A percentile compares a stretch with the other conserved stretches of the same genome.
phyloP scores from a whole-genome alignment of 2,113 vertebrate species.

The Redunca redunca region DNA sequence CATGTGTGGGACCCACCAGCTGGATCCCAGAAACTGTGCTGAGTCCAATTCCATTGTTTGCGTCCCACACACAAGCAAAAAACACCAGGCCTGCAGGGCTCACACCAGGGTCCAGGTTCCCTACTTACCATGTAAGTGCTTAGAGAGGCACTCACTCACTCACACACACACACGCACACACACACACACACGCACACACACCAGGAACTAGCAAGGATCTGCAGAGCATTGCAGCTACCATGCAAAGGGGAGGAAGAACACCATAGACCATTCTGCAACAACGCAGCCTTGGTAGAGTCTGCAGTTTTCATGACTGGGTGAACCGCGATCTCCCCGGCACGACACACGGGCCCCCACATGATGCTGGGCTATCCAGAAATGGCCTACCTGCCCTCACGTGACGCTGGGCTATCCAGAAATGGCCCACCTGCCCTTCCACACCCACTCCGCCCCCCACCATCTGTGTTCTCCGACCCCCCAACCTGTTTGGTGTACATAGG shows the following conservation, averaged over 20 bases:
- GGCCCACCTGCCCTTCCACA: background rate
- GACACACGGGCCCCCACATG: background rate
- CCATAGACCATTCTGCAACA: background rate
- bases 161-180: background rate
- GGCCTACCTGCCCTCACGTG: no score
- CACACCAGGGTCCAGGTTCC: background rate
- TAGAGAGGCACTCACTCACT: background rate
- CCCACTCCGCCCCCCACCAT: accelerated
- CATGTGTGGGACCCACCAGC: background rate
- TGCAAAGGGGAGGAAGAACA: background rate
- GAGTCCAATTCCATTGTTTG: background rate
- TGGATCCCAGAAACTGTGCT: background rate
- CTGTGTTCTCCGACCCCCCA: background rate
- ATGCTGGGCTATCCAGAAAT: no score
- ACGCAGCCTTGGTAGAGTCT: background rate
- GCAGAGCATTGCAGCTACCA: background rate
- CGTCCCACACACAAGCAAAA: background rate
- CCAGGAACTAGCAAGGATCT: background rate
- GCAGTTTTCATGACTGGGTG: background rate
- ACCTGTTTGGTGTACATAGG: no score
- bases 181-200: background rate
- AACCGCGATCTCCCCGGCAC: accelerated
- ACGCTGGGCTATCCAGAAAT: background rate
- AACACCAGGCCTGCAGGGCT: background rate
- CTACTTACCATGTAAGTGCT: background rate